Evolutionary conservation across 1,140 invertebrate genomes (phyloP), one percentile per base, ranked within the genome.

Genomic region (Scaptomyza pallida): DNA sequence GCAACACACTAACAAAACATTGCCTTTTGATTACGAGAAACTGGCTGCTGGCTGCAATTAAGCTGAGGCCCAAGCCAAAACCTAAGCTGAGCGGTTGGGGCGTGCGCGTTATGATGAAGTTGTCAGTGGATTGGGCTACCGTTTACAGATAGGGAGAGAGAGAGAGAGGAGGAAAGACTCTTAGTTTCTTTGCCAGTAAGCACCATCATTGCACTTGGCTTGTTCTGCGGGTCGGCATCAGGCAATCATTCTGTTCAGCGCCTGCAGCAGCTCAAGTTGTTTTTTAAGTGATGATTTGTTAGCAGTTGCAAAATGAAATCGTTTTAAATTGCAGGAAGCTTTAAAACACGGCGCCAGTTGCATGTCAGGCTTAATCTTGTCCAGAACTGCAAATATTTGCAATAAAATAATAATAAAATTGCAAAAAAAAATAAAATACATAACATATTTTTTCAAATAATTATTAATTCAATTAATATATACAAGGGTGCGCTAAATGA

Each of bases 31-130:
- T 86, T 86, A 81, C 74, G 65, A 71, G 82, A 61, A 37, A 37
- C 60, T 68, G 50, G 56, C 64, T 68, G 80, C 54, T 75, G 82
- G n/a, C 60, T 75, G 82, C 82, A 86, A 88, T 86, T 78, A 86
- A 69, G 70, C 55, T 40, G 51, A 26, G 52, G 1, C 52, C 10
- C 56, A 30, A 76, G 35, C 30, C 45, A 35, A 10, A 55, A 37
- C 3, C 12, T n/a, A 1, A 8, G 26, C 40, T 37, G 12, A 40
- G 19, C 21, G 44, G 60, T 30, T 44, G 75, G 60, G 72, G 69
- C 73, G 72, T 77, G 41, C 41, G 74, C 74, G 65, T 88, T 83
- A 86, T 88, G 81, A 86, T 86, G 81, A 81, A 78, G 82, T 86
- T 86, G 81, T 86, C 81, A 86, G 82, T 88, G 81, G 65, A 43